Evolutionary conservation across 2,113 vertebrate species (phyloP).

Genomic region (Anhinga anhinga): DNA sequence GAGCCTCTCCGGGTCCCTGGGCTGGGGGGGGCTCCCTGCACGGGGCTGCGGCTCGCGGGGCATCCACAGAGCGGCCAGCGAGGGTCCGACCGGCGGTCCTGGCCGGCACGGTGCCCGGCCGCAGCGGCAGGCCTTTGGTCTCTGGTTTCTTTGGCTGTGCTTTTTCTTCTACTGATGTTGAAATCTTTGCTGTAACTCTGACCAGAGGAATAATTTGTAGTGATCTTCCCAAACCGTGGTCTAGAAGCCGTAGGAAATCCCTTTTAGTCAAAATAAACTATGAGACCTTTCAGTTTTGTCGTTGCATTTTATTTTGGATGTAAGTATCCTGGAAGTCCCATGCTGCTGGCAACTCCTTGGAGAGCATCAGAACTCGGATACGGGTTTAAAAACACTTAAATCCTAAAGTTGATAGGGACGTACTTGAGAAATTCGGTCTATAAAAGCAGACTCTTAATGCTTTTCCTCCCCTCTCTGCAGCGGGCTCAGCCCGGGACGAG

Average conservation of each 20-base stretch:
- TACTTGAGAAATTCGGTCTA: background rate
- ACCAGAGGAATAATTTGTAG: background rate
- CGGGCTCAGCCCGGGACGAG: rapidly evolving
- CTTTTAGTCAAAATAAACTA: background rate
- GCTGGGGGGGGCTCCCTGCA: background rate
- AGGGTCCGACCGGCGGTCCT: rapidly evolving
- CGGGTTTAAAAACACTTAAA: background rate
- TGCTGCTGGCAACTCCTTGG: background rate
- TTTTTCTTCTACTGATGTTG: background rate
- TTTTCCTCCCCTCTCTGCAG: background rate
- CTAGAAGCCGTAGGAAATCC: background rate
- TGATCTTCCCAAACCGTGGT: background rate
- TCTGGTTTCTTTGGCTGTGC: background rate
- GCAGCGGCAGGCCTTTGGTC: background rate
- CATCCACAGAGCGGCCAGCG: background rate
- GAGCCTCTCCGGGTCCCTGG: background rate
- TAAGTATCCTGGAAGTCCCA: background rate
- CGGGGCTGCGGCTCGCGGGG: background rate
- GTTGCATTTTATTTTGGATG: background rate
- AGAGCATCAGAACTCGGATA: background rate
- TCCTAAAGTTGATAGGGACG: background rate
- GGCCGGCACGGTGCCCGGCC: rapidly evolving
- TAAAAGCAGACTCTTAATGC: background rate
- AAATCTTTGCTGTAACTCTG: background rate
- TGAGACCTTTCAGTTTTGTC: background rate